Evolutionary conservation across 2,113 vertebrate species (phyloP).

Genomic region (Hemiscyllium ocellatum): DNA sequence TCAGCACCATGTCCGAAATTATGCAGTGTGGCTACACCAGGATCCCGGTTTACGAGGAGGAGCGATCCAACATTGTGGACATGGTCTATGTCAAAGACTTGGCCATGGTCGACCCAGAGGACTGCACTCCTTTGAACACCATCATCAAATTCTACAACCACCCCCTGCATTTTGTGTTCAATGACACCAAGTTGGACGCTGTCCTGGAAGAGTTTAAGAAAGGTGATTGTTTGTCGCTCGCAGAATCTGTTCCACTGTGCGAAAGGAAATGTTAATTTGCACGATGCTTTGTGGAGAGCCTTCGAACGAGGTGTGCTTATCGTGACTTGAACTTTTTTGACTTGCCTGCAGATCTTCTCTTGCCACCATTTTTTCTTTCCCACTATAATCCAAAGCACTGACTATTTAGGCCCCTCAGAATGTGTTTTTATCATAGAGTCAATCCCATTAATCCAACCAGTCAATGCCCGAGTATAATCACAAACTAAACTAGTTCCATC

Average conservation of each 20-base stretch:
- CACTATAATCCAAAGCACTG: too few relatives aligned
- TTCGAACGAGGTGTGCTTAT: not conserved
- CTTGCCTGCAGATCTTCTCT: not conserved
- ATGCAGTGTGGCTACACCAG: constrained; percentile 88
- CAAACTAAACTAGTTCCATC: too few relatives aligned
- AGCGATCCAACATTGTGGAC: constrained; percentile 82
- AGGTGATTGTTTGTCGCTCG: constrained; percentile 52
- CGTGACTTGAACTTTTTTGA: not conserved
- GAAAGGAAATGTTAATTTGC: not conserved
- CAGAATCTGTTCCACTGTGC: too few relatives aligned
- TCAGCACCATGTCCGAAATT: constrained; percentile 78
- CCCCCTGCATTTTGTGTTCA: constrained; percentile 83
- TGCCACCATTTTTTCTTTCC: not conserved
- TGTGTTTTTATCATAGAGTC: too few relatives aligned
- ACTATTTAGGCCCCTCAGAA: too few relatives aligned
- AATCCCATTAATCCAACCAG: too few relatives aligned
- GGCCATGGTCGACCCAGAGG: constrained; percentile 77
- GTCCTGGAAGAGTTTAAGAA: constrained; percentile 88
- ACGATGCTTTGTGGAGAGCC: not conserved
- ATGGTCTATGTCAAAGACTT: constrained; percentile 81
- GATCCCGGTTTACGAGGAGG: constrained; percentile 82
- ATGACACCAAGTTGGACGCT: constrained; percentile 84
- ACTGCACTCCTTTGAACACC: constrained; percentile 79
- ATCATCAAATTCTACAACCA: constrained; percentile 90
- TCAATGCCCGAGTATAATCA: too few relatives aligned